A percentile compares a stretch with the other conserved stretches of the same genome.
Conservation (phyloP, 2,797 vertebrate genomes). For the Ispidina lecontei region DNA sequence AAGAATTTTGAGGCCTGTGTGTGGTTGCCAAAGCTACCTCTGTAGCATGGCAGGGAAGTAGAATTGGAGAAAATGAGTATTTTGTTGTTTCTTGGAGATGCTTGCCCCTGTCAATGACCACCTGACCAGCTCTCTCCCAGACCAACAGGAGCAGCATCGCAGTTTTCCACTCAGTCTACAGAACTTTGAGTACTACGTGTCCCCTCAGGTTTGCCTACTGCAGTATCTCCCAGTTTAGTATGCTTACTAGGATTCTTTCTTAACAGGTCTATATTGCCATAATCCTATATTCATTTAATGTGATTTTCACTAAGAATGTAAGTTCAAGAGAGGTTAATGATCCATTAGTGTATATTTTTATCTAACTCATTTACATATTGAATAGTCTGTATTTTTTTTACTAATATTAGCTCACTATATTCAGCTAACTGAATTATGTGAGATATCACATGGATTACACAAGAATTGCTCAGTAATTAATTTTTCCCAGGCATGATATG, state of each 20-base stretch:
- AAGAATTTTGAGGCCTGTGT: neutral
- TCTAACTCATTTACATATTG: constrained; percentile 53
- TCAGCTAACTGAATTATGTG: constrained; percentile 36
- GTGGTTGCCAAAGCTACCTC: neutral
- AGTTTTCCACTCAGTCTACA: neutral
- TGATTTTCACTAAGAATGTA: constrained; percentile 51
- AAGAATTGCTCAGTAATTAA: constrained; percentile 19
- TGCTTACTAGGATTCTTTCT: neutral
- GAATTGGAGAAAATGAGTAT: neutral
- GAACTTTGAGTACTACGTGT: neutral
- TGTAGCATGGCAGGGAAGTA: neutral
- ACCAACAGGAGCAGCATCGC: neutral
- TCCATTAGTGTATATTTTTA: constrained; percentile 66
- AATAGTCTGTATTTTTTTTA: constrained; percentile 67
- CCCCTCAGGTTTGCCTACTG: neutral
- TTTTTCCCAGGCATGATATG: neutral
- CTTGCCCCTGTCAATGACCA: neutral
- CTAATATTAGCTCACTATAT: constrained; percentile 29
- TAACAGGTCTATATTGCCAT: constrained; percentile 13
- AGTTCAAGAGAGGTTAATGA: constrained; percentile 71
- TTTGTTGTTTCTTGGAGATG: neutral
- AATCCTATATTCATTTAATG: constrained; percentile 29
- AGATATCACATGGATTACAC: constrained; percentile 49
- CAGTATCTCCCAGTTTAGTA: neutral
- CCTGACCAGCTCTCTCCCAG: neutral